Conservation (phyloP, 2,797 vertebrate species). For the Heliangelus exortis region DNA sequence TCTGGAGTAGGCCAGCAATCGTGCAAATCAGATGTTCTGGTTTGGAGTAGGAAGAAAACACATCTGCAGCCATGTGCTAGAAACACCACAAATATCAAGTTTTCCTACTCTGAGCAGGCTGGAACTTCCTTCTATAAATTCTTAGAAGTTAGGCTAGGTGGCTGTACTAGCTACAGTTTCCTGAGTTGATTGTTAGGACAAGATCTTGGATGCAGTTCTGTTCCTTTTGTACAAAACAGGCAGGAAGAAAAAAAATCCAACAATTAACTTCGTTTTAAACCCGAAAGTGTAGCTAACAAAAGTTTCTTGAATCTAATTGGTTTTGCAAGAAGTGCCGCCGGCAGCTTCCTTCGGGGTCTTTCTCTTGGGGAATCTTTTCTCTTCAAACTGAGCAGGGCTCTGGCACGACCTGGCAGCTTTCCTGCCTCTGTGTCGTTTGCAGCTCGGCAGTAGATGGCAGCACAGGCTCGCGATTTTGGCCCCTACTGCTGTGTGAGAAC, state of each 20-base stretch:
- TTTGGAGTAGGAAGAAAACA: background rate
- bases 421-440: background rate
- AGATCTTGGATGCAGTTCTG: background rate
- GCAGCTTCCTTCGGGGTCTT: background rate
- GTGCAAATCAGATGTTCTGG: background rate
- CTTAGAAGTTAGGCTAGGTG: background rate
- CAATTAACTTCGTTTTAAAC: background rate
- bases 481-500: background rate
- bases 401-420: background rate
- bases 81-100: background rate
- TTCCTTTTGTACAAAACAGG: background rate
- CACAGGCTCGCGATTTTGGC: background rate
- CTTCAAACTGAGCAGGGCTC: background rate
- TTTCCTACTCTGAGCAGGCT: background rate
- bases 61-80: background rate
- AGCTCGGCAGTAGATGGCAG: conserved; percentile 50
- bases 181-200: background rate
- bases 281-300: background rate
- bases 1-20: background rate
- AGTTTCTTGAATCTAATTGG: background rate
- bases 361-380: background rate
- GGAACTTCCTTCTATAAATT: background rate
- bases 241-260: background rate
- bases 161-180: background rate
- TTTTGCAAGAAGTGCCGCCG: background rate